Conservation (phyloP, 2,888 invertebrate species). For the Temnothorax rugatulus region DNA sequence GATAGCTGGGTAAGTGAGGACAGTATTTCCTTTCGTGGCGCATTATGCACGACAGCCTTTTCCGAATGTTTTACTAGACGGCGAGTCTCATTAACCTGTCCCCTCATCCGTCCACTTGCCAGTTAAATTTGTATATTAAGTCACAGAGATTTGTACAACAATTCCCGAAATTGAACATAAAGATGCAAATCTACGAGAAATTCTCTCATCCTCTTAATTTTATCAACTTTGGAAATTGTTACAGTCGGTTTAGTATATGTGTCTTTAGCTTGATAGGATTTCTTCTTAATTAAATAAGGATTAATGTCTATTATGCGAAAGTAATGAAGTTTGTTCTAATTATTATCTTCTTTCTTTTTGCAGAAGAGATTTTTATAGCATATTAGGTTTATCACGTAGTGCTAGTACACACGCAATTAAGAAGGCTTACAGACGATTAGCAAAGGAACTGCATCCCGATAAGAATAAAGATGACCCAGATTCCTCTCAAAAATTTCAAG, state of each 20-base stretch:
- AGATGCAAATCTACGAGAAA: neutral
- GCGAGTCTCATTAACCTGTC: conserved; percentile 43
- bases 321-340: conserved; percentile 37
- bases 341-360: conserved; percentile 51
- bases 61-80: neutral
- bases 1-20: conserved; percentile 81
- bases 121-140: conserved; percentile 26
- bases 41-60: conserved; percentile 3
- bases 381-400: conserved; percentile 94
- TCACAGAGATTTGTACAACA: neutral
- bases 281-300: conserved; percentile 1
- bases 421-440: conserved; percentile 97
- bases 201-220: neutral
- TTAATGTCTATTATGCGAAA: conserved; percentile 20
- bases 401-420: conserved; percentile 98
- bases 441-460: conserved; percentile 99
- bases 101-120: neutral
- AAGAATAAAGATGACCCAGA: conserved; percentile 98
- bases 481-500: conserved; percentile 97
- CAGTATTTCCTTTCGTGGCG: neutral
- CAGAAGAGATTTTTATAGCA: conserved; percentile 97
- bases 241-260: neutral
- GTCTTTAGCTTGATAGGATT: neutral
- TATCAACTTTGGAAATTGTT: neutral
- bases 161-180: neutral